A percentile compares a stretch with the other conserved stretches of the same genome.
Conservation (phyloP, 1,140 invertebrate genomes). For the Drosophila teissieri region DNA sequence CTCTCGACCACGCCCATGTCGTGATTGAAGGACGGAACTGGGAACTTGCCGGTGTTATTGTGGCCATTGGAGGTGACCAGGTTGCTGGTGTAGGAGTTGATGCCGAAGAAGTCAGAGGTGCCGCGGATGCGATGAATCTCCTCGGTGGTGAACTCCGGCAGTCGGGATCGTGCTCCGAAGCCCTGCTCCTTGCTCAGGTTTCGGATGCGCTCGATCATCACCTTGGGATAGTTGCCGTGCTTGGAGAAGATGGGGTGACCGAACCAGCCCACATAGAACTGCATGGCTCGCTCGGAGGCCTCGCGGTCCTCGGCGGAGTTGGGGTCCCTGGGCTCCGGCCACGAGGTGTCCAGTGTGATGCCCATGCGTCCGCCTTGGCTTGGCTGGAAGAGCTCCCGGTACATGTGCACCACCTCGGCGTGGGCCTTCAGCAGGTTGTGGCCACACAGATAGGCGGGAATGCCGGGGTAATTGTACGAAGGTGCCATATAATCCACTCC, state of each 20-base stretch:
- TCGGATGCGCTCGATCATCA: slow-evolving; percentile 86
- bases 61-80: slow-evolving; percentile 83
- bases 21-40: slow-evolving; percentile 85
- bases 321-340: slow-evolving; percentile 86
- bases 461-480: slow-evolving; percentile 86
- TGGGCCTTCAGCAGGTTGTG: slow-evolving; percentile 88
- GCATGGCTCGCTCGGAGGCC: slow-evolving; percentile 86
- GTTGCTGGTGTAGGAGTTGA: slow-evolving; percentile 87
- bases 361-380: slow-evolving; percentile 87
- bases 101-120: slow-evolving; percentile 87
- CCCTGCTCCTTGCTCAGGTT: slow-evolving; percentile 87
- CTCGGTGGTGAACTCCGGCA: slow-evolving; percentile 87
- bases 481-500: slow-evolving; percentile 87
- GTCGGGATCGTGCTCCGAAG: slow-evolving; percentile 85
- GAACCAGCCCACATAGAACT: slow-evolving; percentile 87
- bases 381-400: slow-evolving; percentile 87
- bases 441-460: slow-evolving; percentile 87
- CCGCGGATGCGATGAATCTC: slow-evolving; percentile 87
- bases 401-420: slow-evolving; percentile 88
- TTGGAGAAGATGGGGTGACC: slow-evolving; percentile 87
- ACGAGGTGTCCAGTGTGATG: slow-evolving; percentile 87
- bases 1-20: slow-evolving; percentile 85
- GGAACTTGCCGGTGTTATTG: slow-evolving; percentile 83
- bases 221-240: slow-evolving; percentile 87
- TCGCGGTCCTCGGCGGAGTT: slow-evolving; percentile 85